Evolutionary conservation across 2,888 invertebrate species (phyloP).

Genomic region (Anthoptus insignis): DNA sequence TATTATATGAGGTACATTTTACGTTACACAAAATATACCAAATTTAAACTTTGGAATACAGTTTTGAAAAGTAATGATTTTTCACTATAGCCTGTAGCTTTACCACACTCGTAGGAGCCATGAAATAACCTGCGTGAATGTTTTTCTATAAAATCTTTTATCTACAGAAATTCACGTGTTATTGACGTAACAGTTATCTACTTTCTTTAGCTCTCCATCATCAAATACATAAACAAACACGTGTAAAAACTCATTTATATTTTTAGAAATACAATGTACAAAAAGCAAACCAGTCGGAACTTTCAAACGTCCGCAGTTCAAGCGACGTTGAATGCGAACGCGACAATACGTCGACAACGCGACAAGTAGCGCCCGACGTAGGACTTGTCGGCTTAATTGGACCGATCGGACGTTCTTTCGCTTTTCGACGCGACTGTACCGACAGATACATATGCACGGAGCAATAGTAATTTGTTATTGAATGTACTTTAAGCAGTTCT

Average conservation of each 20-base stretch:
- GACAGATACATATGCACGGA: conserved; percentile 31
- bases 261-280: conserved; percentile 34
- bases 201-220: too few species aligned
- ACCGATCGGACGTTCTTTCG: conserved; percentile 63
- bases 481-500: conserved; percentile 10
- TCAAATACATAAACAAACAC: too few species aligned
- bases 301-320: conserved; percentile 50
- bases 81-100: too few species aligned
- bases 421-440: conserved; percentile 42
- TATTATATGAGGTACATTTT: too few species aligned
- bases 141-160: too few species aligned
- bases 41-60: too few species aligned
- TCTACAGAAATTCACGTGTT: too few species aligned
- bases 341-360: conserved; percentile 73
- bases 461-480: conserved; percentile 31
- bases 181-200: too few species aligned
- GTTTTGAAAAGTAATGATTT: too few species aligned
- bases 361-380: conserved; percentile 50
- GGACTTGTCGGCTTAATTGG: conserved; percentile 63
- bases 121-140: too few species aligned
- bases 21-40: too few species aligned
- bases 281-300: conserved; percentile 11
- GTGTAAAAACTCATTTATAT: not conserved
- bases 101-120: too few species aligned
- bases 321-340: conserved; percentile 65